A percentile compares a stretch with the other conserved stretches of the same genome.
These are phyloP conservation scores for Scophthalmus maximus DNA, from an alignment of 2,113 vertebrate species.

Conservation along the genomic window DNA sequence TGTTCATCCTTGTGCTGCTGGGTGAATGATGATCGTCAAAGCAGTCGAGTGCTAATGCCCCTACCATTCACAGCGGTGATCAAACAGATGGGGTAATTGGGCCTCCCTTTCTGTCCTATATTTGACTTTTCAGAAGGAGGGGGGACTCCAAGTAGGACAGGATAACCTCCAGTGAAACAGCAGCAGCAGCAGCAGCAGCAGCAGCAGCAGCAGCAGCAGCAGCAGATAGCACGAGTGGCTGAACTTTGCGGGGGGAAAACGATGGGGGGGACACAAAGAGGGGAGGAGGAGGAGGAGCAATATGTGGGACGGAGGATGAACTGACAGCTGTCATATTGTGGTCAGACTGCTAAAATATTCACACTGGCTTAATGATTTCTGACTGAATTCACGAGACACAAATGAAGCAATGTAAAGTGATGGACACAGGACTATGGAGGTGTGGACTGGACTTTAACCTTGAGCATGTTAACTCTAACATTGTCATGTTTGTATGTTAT, in stretches of 20 bases:
- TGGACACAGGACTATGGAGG: not conserved
- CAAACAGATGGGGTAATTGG: constrained; percentile 68
- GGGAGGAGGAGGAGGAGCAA: constrained; percentile 28
- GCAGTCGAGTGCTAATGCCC: constrained; percentile 38
- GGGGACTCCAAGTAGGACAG: constrained; percentile 78
- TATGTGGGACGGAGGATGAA: too few relatives aligned
- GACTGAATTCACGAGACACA: constrained; percentile 10
- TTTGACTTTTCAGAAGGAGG: constrained; percentile 73
- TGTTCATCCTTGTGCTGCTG: constrained; percentile 13
- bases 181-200: constrained; percentile 42
- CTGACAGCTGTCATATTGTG: constrained; percentile 54
- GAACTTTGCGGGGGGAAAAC: constrained; percentile 57
- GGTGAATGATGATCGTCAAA: constrained; percentile 43
- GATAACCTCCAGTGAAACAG: constrained; percentile 72
- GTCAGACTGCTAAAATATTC: constrained; percentile 35
- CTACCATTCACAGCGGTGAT: constrained; percentile 65
- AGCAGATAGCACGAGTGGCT: constrained; percentile 57
- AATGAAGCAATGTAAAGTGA: not conserved
- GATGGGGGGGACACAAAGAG: constrained; percentile 19
- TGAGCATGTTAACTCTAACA: not conserved
- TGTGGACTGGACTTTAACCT: not conserved
- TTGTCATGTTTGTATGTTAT: not conserved
- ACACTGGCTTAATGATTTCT: constrained; percentile 24
- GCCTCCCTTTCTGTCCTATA: constrained; percentile 77
- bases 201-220: constrained; percentile 38